Evolutionary conservation across 2,888 invertebrate genomes (phyloP), one percentile per base, ranked within the genome.

Genomic region (Nomada fucata): DNA sequence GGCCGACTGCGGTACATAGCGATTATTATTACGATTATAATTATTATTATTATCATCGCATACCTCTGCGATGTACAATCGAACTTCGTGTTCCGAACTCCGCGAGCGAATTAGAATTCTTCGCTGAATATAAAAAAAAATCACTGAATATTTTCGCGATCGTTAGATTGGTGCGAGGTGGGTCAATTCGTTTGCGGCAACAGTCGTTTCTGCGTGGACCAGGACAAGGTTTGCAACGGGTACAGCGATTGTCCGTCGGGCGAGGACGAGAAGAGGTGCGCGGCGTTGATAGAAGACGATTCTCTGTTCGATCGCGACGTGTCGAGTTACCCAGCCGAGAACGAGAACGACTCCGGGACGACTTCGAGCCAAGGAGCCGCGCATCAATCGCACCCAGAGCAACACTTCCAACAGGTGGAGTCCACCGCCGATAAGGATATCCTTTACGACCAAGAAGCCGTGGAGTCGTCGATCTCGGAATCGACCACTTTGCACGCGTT

Each of bases 201-300:
- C 90, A 96, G 96, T 20, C 95, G 95, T 84, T 95, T 95, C 80
- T 97, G 97, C 92, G 94, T 97, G 20, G 95, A 96, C 59, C 94
- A 94, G 90, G 93, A 92, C 0, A 95, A 95, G 87, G 96, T 97
- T 36, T 97, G 97, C 92, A 96, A 97, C 89, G 97, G 97, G 0
- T 93, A 94, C 29, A 95, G 95, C 5, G 96, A 97, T 89, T 97
- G 97, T 91, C 96, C 96, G 0, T 94, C 95, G 44, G 96, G 96
- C 0, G 97, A 97, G 89, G 97, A 97, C 90, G 97, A 97, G 91
- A 95, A 95, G 85, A 96, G 96, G 85, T 97, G 97, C 88, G 96
- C 93, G 0, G 93, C 93, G 0, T 68, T 93, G 13, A 93, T 93
- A 72, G 93, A 93, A 13, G 92, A 93, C 20, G 89, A 91, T 0